These are phyloP conservation scores for Albula glossodonta DNA, from an alignment of 2,113 vertebrate species.

Conservation along the genomic window DNA sequence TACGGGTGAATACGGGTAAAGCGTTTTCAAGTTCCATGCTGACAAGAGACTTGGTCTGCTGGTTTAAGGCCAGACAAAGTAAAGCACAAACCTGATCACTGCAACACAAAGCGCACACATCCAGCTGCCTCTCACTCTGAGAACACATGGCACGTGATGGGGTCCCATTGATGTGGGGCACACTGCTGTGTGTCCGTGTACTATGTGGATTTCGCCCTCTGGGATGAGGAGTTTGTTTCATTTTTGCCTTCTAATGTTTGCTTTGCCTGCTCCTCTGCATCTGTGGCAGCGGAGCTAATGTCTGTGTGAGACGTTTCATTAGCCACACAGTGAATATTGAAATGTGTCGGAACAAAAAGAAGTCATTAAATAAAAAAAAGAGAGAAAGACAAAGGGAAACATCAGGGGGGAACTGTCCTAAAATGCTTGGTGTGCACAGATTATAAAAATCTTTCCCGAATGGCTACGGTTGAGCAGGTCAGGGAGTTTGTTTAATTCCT, in stretches of 20 bases:
- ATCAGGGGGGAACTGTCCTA: background rate
- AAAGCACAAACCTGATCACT: no score
- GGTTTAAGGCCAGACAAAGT: no score
- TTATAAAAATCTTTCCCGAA: background rate
- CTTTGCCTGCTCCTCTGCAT: no score
- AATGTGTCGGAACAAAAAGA: background rate
- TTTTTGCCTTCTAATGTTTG: background rate
- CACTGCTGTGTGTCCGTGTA: background rate
- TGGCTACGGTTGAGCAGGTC: background rate
- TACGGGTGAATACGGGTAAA: no score
- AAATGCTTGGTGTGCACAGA: background rate
- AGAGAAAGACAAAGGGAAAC: background rate
- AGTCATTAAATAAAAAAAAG: background rate
- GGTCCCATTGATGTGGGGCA: no score
- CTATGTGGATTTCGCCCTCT: background rate
- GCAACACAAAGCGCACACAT: no score
- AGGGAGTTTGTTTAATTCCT: background rate
- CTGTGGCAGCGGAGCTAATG: no score
- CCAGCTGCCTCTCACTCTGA: no score
- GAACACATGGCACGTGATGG: no score
- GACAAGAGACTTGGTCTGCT: no score
- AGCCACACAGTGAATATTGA: background rate
- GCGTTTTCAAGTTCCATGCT: no score
- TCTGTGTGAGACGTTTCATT: background rate
- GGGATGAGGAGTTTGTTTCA: background rate